Evolutionary conservation across 2,113 vertebrate species (phyloP).

Genomic region (Ornithorhynchus anatinus): DNA sequence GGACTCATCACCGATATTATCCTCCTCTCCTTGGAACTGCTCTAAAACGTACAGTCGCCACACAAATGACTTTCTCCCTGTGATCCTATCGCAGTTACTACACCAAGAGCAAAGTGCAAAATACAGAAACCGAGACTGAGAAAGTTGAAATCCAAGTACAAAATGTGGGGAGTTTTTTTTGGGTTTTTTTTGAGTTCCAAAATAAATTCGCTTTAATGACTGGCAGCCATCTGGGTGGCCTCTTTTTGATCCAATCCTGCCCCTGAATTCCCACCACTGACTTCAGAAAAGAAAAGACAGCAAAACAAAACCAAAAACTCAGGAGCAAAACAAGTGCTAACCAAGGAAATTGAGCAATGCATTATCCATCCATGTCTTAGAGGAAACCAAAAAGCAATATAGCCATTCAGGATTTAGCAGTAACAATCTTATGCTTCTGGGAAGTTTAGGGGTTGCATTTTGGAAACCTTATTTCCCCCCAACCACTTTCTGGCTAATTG

Average conservation of each 20-base stretch:
- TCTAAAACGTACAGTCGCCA: not conserved
- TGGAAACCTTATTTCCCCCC: conserved; percentile 34
- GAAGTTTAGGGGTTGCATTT: conserved; percentile 16
- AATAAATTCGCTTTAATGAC: not conserved
- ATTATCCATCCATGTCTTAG: not conserved
- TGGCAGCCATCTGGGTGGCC: not conserved
- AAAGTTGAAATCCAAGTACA: not conserved
- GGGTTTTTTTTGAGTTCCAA: not conserved
- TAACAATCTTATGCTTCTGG: not conserved
- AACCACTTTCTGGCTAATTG: conserved; percentile 69
- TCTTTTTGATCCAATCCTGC: not conserved
- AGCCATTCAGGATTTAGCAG: not conserved
- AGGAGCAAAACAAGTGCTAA: not conserved
- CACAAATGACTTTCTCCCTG: not conserved
- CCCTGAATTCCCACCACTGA: not conserved
- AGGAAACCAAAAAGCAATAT: not conserved
- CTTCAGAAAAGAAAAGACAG: not conserved
- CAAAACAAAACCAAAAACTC: not conserved
- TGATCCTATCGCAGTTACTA: not conserved
- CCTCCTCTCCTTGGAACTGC: not conserved
- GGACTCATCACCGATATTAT: not conserved
- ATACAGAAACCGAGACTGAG: conserved; percentile 21
- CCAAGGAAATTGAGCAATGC: not conserved
- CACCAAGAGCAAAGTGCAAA: conserved; percentile 17
- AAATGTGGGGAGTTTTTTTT: not conserved